phyloP scores from a whole-genome alignment of 2,797 vertebrate species.

The Chrysocyon brachyurus region DNA sequence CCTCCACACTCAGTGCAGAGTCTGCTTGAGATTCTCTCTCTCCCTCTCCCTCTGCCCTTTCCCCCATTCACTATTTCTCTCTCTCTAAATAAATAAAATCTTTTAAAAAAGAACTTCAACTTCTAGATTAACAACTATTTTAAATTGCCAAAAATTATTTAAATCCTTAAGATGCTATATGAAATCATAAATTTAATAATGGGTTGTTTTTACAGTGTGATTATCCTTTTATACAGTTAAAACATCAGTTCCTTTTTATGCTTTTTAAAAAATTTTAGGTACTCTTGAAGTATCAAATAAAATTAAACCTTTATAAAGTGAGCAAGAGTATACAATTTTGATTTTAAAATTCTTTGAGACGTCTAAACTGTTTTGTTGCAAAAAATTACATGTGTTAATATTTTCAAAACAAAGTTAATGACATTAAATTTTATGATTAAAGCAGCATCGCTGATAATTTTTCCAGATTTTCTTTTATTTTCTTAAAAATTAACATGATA shows the following conservation, averaged over 20 bases:
- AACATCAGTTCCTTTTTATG: neutral
- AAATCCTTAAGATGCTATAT: neutral
- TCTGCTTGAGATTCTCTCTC: neutral
- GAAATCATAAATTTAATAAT: constrained; percentile 35
- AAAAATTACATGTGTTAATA: neutral
- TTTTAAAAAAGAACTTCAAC: neutral
- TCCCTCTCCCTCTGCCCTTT: neutral
- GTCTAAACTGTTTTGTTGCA: neutral
- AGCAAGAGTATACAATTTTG: neutral
- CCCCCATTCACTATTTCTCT: neutral
- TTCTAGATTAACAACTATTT: constrained; percentile 35
- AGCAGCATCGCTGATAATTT: neutral
- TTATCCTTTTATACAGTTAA: neutral
- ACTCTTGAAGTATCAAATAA: constrained; percentile 4
- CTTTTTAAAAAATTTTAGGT: neutral
- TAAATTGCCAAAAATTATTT: constrained; percentile 28
- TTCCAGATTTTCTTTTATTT: neutral
- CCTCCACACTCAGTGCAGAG: neutral
- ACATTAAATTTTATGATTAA: neutral
- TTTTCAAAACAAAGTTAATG: neutral
- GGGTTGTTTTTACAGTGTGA: neutral
- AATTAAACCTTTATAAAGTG: neutral
- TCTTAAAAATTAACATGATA: neutral
- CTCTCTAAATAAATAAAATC: neutral
- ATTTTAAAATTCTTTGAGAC: neutral